Evolutionary conservation across 2,113 vertebrate genomes (phyloP).

Genomic region (Pipa parva): DNA sequence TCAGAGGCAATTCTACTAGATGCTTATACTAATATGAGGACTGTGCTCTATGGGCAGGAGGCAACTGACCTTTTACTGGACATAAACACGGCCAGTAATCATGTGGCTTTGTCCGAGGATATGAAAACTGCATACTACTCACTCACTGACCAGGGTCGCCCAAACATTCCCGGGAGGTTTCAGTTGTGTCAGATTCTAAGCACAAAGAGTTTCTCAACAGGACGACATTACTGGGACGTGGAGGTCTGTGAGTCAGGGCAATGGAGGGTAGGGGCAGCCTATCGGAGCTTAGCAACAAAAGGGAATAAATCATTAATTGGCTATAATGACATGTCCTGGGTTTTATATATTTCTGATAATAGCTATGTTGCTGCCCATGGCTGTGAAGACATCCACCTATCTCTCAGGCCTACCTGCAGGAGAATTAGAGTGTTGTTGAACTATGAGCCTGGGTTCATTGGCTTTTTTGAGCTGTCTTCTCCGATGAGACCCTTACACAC

Average conservation of each 20-base stretch:
- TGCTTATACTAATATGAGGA: too few relatives aligned
- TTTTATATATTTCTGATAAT: neutral
- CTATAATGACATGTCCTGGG: conserved; percentile 21
- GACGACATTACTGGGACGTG: conserved; percentile 30
- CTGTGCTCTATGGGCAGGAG: neutral
- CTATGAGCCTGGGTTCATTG: conserved; percentile 12
- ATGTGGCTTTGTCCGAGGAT: neutral
- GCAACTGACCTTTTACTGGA: conserved; percentile 3
- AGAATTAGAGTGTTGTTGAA: conserved; percentile 1
- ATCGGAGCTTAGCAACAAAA: conserved; percentile 1
- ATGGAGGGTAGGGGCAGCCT: conserved; percentile 2
- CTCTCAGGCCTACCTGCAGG: too few relatives aligned
- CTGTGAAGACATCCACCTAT: neutral
- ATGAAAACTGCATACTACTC: neutral
- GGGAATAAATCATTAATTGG: neutral
- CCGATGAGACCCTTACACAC: conserved; percentile 9
- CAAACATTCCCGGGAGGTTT: neutral
- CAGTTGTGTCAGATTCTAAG: neutral
- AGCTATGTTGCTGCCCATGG: neutral
- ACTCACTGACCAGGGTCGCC: neutral
- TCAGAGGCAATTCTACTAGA: too few relatives aligned
- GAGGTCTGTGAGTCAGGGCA: neutral
- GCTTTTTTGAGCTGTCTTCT: conserved; percentile 8
- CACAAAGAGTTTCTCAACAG: neutral
- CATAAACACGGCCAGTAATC: neutral